Evolutionary conservation across 2,888 invertebrate species (phyloP), one percentile per base, ranked within the genome.

Genomic region (Dastarcus helophoroides): DNA sequence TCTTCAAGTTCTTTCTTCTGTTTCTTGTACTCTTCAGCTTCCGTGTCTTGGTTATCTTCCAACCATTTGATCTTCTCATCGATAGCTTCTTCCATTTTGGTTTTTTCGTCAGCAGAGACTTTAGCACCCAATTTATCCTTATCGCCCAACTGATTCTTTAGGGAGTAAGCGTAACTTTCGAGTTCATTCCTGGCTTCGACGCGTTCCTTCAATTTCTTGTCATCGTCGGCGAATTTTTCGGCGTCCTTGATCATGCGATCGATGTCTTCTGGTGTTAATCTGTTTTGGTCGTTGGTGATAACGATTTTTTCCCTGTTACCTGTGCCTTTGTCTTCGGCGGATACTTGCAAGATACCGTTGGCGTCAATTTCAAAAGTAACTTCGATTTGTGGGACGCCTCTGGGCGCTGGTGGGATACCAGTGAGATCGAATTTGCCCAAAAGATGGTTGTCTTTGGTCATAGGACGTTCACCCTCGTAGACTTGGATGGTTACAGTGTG

Each of bases 201-300:
- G 29, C 84, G 76, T 63, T 95, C 91, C 66, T 91, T 91, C 42
- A 91, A 67, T 63, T 90, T 91, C 69, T 94, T 94, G 65, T 99
- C 98, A 45, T 98, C 97, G 53, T 97, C 97, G 10, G 95, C 93
- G 65, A 95, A 98, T 63, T 89, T 90, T 67, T 98, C 98, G 1
- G 97, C 95, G 57, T 98, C 97, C 64, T 88, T 88, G 62, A 98
- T 94, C 98, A 99, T 98, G 39, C 93, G 74, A 57, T 98, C 95
- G 46, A 98, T 99, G 53, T 98, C 97, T 47, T 98, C 97, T 3
- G 94, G 95, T 8, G 93, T 91, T 39, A 98, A 64, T 42, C 95
- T 73, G 65, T 95, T 95, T 62, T 95, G 93, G 55, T 97, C 97
- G 56, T 98, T 97, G 46, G 95, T 95, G 60, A 98, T 98, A 37